phyloP scores from a whole-genome alignment of 2,888 invertebrate genomes.

The Melitaea athalia region DNA sequence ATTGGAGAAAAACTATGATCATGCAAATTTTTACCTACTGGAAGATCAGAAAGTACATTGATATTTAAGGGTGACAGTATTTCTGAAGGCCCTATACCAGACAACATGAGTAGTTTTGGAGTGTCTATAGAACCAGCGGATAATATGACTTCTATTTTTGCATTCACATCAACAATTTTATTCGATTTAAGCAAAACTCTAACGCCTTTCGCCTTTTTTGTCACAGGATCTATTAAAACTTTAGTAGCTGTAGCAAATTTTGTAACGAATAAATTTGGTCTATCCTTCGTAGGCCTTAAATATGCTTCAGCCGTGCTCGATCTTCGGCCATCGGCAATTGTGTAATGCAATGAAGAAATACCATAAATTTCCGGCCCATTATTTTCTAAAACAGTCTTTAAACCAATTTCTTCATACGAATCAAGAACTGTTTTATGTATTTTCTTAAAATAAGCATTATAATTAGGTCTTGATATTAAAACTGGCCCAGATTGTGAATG shows the following conservation, averaged over 20 bases:
- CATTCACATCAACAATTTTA: conserved; percentile 51
- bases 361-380: conserved; percentile 49
- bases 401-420: conserved; percentile 49
- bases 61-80: conserved; percentile 55
- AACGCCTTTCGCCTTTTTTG: conserved; percentile 57
- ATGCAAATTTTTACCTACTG: conserved; percentile 68
- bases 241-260: conserved; percentile 60
- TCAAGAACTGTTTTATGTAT: conserved; percentile 44
- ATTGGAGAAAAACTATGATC: conserved; percentile 59
- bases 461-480: conserved; percentile 46
- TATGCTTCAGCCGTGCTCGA: conserved; percentile 70
- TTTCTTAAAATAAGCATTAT: conserved; percentile 44
- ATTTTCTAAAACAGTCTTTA: conserved; percentile 48
- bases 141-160: conserved; percentile 61
- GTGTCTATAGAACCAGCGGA: conserved; percentile 67
- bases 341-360: conserved; percentile 48
- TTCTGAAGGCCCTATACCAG: conserved; percentile 55
- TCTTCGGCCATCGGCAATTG: conserved; percentile 59
- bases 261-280: conserved; percentile 59
- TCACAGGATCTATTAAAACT: conserved; percentile 57
- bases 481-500: conserved; percentile 52
- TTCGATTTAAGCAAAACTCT: conserved; percentile 51
- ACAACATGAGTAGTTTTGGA: conserved; percentile 52
- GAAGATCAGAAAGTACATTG: conserved; percentile 56
- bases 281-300: conserved; percentile 51